phyloP scores from a whole-genome alignment of 2,888 invertebrate species.

The Agapostemon virescens region DNA sequence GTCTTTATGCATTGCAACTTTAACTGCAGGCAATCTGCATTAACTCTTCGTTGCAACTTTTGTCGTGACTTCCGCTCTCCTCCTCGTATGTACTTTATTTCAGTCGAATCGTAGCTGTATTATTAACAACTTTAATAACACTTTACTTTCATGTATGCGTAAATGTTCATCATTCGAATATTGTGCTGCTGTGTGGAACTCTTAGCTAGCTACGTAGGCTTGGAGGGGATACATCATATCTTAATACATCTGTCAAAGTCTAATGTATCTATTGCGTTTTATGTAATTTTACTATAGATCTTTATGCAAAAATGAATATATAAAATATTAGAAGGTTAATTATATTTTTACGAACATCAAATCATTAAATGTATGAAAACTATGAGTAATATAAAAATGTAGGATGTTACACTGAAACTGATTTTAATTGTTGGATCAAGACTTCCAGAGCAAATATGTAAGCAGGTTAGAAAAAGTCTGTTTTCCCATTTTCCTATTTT shows the following conservation, averaged over 20 bases:
- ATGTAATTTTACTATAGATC: background rate
- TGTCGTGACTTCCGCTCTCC: background rate
- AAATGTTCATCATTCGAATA: background rate
- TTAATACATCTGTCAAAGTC: background rate
- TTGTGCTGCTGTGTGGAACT: background rate
- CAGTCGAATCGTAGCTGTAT: background rate
- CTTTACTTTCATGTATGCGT: background rate
- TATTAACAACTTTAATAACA: background rate
- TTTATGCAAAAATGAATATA: too few relatives aligned
- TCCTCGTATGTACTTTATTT: background rate
- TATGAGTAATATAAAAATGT: too few relatives aligned
- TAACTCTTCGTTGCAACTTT: conserved; percentile 5
- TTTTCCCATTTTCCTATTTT: too few relatives aligned
- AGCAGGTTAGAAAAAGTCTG: too few relatives aligned
- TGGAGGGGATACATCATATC: background rate
- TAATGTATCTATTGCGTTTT: background rate
- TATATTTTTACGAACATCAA: too few relatives aligned
- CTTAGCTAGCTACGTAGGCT: background rate
- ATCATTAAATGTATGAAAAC: too few relatives aligned
- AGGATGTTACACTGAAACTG: too few relatives aligned
- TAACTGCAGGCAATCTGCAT: conserved; percentile 13
- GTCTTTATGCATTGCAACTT: conserved; percentile 12
- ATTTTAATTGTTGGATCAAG: too few relatives aligned
- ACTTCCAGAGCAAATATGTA: too few relatives aligned
- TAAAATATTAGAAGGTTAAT: too few relatives aligned